Percentiles rank a stretch among this genome's conserved stretches.
These are phyloP conservation scores for Cordilura impudica DNA, from an alignment of 2,888 invertebrate species.

Conservation along the genomic window DNA sequence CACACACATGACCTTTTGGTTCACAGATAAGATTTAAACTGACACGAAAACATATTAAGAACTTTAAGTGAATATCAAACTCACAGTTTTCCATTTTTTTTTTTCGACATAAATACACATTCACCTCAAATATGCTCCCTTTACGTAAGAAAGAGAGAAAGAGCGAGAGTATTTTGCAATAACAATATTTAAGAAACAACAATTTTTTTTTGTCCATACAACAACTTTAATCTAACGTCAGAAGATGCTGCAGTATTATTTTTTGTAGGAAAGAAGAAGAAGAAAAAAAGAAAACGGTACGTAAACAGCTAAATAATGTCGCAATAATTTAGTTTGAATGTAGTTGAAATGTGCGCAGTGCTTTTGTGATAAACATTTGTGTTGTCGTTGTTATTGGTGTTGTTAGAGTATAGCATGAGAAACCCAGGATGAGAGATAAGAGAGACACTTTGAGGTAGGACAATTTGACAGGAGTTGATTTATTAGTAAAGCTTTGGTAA, in stretches of 20 bases:
- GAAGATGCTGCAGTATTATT: constrained; percentile 47
- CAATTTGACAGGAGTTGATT: neutral
- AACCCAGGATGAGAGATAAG: neutral
- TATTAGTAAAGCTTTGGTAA: neutral
- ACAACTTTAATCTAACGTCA: constrained; percentile 41
- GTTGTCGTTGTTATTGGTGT: neutral
- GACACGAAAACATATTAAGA: constrained; percentile 67
- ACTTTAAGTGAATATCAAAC: neutral
- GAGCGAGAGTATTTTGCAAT: neutral
- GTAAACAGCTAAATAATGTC: neutral
- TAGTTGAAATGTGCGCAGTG: constrained; percentile 5
- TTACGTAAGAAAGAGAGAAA: neutral
- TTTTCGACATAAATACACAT: constrained; percentile 10
- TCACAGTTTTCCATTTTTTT: neutral
- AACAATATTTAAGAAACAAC: neutral
- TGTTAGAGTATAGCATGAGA: neutral
- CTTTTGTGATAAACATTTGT: constrained; percentile 14
- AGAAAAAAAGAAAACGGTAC: neutral
- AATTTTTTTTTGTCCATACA: neutral
- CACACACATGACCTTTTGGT: constrained; percentile 68
- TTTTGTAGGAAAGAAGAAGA: neutral
- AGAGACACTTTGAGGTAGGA: constrained; percentile 33
- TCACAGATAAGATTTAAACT: constrained; percentile 72
- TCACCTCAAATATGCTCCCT: neutral
- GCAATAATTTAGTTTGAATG: neutral